phyloP scores from a whole-genome alignment of 2,113 vertebrate genomes.

The Limanda limanda region DNA sequence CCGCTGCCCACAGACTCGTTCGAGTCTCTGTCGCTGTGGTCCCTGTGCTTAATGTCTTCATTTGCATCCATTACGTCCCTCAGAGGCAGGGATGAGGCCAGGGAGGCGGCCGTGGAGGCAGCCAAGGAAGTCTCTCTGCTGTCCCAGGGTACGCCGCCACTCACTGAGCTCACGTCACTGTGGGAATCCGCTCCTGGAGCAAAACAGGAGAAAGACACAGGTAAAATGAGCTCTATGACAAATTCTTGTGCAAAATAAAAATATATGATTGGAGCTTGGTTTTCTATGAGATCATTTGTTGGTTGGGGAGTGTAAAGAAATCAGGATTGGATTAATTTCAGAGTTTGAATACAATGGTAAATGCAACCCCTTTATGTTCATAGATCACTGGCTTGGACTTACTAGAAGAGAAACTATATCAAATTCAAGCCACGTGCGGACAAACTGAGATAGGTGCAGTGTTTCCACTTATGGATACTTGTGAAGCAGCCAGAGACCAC shows the following conservation, averaged over 20 bases:
- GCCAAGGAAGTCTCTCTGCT: conserved; percentile 88
- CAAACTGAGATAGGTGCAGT: neutral
- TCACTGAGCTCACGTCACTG: conserved; percentile 86
- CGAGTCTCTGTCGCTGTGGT: conserved; percentile 83
- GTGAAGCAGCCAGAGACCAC: neutral
- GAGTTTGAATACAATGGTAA: neutral
- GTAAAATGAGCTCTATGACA: neutral
- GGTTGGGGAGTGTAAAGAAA: neutral
- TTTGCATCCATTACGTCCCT: conserved; percentile 82
- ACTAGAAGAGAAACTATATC: too few species aligned
- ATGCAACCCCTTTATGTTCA: neutral
- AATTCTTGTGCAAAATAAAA: neutral
- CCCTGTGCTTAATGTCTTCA: conserved; percentile 69
- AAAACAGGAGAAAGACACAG: neutral
- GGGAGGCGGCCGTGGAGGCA: conserved; percentile 81
- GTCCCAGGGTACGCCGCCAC: conserved; percentile 86
- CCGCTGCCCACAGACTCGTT: conserved; percentile 91
- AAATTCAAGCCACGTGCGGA: neutral
- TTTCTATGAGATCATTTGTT: neutral
- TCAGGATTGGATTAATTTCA: neutral
- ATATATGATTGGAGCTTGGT: neutral
- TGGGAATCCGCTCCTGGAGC: conserved; percentile 79
- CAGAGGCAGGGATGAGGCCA: conserved; percentile 82
- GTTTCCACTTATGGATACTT: too few species aligned
- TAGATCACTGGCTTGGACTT: too few species aligned